Evolutionary conservation across 1,140 invertebrate genomes (phyloP), one percentile per base, ranked within the genome.

Genomic region (Megalopta genalis): DNA sequence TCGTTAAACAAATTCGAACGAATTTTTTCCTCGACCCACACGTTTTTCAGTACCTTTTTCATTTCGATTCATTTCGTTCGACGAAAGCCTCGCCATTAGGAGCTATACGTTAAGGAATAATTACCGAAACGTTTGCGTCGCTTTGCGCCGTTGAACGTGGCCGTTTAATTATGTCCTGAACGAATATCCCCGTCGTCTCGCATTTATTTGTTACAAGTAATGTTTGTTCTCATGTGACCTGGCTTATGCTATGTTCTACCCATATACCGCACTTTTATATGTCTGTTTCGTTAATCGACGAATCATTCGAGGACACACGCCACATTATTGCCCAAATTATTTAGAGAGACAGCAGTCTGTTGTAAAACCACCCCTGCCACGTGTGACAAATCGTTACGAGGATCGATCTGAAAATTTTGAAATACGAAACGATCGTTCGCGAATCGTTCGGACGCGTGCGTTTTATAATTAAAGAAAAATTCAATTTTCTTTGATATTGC

Each of bases 201-300:
- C 70, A 70, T 80, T 60, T 77, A 76, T 86, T 69, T 77, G 71
- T 86, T 87, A 77, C 72, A 52, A 73, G 72, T 69, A 70, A 84
- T 87, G 83, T 71, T 78, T 87, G 82, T 86, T 78, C 83, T 72
- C 82, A 84, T 90, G 77, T 85, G 77, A 64, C 84, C 83, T 89
- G 85, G 86, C 86, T 89, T 90, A 82, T 86, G 85, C 87, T 88
- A 81, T 88, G 82, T 85, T 75, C 10, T n/a, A 83, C 79, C 82
- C 83, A 85, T 57, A 76, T 88, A 84, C 86, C 75, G 76, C 78
- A 85, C 83, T 83, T 60, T 78, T 81, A 79, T 66, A 80, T 82
- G 83, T 81, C 18, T 72, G 59, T 85, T 81, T 73, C 69, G 67
- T 82, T 46, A 59, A 74, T 57, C 59, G 69, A 64, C 67, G 27